Base-by-base conservation (phyloP, 2,113 vertebrate genomes). In the Murina feae region DNA sequence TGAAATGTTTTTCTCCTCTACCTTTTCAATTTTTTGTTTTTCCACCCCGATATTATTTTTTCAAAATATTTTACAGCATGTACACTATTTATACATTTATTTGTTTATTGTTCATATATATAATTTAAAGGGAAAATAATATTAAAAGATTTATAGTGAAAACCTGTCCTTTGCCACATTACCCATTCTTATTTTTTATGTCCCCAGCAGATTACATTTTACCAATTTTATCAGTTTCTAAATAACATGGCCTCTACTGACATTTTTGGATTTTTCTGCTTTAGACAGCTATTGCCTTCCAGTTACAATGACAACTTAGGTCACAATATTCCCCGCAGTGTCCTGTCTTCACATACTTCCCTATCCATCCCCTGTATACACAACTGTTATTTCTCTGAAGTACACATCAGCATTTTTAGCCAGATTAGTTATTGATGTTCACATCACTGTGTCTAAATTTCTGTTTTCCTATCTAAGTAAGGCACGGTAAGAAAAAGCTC, bases 251-350 rank as follows among this genome's bases (percentile, higher is more conserved):
- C 75, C 69, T 75, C 35, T 63, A 23, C 18, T 44, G 9, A 6
- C 13, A 20, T 68, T 63, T 58, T 28, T 82, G 32, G 16, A 12
- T 39, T 86, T 72, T 65, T 63, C n/a, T 86, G n/a, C 35, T 82
- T 89, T 81, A 37, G 28, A 66, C 39, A 76, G 8, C 25, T 80
- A n/a, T n/a, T 94, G 53, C 20, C 20, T 76, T 96, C 11, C 28
- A 14, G 1, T 60, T 20, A 17, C 37, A 53, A 80, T n/a, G 35
- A 30, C 37, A 53, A 44, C 9, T 85, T 68, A 0, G 1, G 4
- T 76, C 74, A 63, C 37, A 49, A 4, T 14, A 17, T 25, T 55
- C 9, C 16, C 42, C n/a, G 0, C 5, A 53, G 18, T 23, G 25
- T 30, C 47, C 11, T 23, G 6, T 47, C 0, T 42, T 28, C 7